A percentile compares a stretch with the other conserved stretches of the same genome.
phyloP scores from a whole-genome alignment of 53 echinoderm and acorn worm species.

The Henricia sp. region DNA sequence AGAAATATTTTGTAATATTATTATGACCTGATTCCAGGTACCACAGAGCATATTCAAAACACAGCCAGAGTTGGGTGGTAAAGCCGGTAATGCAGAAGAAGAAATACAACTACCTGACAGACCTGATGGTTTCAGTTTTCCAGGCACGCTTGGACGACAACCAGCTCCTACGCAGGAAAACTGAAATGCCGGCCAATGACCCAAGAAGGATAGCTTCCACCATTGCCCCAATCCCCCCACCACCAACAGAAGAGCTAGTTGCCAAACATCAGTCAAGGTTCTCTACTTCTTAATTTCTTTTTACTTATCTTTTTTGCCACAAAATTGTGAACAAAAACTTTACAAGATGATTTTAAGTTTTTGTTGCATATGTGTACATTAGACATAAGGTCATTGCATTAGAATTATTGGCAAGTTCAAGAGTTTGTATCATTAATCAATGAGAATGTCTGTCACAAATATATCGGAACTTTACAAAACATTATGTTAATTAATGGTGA shows the following conservation, averaged over 20 bases:
- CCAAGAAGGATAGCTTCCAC: not conserved
- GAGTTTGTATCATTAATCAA: no score
- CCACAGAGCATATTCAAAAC: constrained; percentile 20
- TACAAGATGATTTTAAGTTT: no score
- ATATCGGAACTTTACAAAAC: no score
- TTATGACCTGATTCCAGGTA: constrained; percentile 15
- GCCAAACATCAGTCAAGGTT: constrained; percentile 4
- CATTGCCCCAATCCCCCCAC: constrained; percentile 28
- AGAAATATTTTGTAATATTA: no score
- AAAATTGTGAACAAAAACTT: no score
- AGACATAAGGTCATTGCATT: no score
- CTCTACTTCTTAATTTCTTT: not conserved
- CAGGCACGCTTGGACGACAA: constrained; percentile 9
- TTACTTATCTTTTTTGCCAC: no score
- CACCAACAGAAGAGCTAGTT: constrained; percentile 6
- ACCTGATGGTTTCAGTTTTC: not conserved
- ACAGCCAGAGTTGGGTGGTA: constrained; percentile 26
- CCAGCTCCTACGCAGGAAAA: not conserved
- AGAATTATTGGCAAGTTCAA: no score
- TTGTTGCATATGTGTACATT: no score
- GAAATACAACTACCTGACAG: not conserved
- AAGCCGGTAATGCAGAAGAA: constrained; percentile 1
- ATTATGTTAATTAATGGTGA: no score
- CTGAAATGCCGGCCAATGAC: not conserved
- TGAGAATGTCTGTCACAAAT: no score